These are phyloP conservation scores for Brotogeris chrysoptera DNA, from an alignment of 2,797 vertebrate species.

Conservation along the genomic window DNA sequence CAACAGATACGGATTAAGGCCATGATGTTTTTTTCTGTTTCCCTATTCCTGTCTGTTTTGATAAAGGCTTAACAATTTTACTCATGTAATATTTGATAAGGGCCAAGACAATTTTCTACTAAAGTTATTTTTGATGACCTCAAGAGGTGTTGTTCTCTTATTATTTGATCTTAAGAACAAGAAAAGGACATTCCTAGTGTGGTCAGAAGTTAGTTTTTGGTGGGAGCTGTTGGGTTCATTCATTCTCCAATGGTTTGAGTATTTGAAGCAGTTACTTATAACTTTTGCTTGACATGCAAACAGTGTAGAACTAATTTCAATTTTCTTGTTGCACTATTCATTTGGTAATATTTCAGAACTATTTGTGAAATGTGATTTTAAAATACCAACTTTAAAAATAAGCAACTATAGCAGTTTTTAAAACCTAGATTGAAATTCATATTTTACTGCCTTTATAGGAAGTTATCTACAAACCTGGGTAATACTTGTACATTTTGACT, in stretches of 20 bases:
- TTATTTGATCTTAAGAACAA: slow-evolving; percentile 67
- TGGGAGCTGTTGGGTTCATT: slow-evolving; percentile 65
- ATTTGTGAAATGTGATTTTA: slow-evolving; percentile 58
- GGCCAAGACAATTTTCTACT: slow-evolving; percentile 80
- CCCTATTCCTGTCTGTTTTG: slow-evolving; percentile 59
- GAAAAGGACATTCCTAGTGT: slow-evolving; percentile 38
- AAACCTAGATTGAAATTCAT: slow-evolving; percentile 73
- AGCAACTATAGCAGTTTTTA: slow-evolving; percentile 67
- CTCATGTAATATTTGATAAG: slow-evolving; percentile 79
- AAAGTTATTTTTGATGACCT: slow-evolving; percentile 83
- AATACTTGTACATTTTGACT: slow-evolving; percentile 69
- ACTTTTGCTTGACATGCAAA: slow-evolving; percentile 69
- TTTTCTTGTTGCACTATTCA: slow-evolving; percentile 70
- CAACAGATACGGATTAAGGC: slow-evolving; percentile 65
- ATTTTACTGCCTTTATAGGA: slow-evolving; percentile 72
- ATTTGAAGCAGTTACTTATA: slow-evolving; percentile 58
- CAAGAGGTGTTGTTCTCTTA: slow-evolving; percentile 73
- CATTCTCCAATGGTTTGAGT: slow-evolving; percentile 58
- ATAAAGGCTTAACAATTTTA: slow-evolving; percentile 77
- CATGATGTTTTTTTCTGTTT: slow-evolving; percentile 63
- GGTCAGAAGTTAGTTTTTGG: slow-evolving; percentile 52
- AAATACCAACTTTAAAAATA: slow-evolving; percentile 69
- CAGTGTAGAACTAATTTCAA: slow-evolving; percentile 63
- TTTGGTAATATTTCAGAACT: slow-evolving; percentile 67
- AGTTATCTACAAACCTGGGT: slow-evolving; percentile 67